Percentiles rank a stretch among this genome's conserved stretches.
phyloP scores from a whole-genome alignment of 2,797 vertebrate genomes.

The Columba guinea region DNA sequence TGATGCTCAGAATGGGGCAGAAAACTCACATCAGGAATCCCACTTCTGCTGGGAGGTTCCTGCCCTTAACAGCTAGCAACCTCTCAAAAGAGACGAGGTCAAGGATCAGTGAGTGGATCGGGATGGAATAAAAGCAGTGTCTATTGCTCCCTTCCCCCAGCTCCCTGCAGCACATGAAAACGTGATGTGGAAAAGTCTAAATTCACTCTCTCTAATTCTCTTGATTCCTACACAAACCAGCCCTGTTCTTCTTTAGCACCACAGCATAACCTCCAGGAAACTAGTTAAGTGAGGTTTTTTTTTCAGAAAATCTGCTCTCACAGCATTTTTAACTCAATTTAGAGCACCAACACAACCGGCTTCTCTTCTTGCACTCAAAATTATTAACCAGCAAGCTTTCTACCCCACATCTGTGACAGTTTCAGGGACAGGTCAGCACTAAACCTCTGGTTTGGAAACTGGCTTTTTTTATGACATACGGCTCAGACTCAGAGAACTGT shows the following conservation, averaged over 20 bases:
- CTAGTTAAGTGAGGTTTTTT: too few relatives aligned
- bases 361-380: neutral
- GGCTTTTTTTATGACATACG: neutral
- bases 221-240: neutral
- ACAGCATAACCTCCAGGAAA: neutral
- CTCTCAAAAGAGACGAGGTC: neutral
- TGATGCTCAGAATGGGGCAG: neutral
- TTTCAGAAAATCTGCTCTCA: neutral
- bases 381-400: neutral
- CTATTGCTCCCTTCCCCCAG: neutral
- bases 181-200: neutral
- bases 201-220: neutral
- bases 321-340: neutral
- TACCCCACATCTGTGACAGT: neutral
- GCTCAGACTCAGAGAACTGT: constrained; percentile 1
- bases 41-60: neutral
- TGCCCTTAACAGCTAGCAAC: neutral
- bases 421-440: neutral
- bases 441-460: neutral
- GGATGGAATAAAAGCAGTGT: neutral
- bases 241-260: neutral
- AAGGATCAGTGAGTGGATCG: neutral
- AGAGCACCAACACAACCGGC: neutral
- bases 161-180: neutral
- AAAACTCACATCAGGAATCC: neutral